Percentiles rank a stretch among this genome's conserved stretches.
phyloP scores from a whole-genome alignment of 2,797 vertebrate genomes.

The Diplodus sargus region DNA sequence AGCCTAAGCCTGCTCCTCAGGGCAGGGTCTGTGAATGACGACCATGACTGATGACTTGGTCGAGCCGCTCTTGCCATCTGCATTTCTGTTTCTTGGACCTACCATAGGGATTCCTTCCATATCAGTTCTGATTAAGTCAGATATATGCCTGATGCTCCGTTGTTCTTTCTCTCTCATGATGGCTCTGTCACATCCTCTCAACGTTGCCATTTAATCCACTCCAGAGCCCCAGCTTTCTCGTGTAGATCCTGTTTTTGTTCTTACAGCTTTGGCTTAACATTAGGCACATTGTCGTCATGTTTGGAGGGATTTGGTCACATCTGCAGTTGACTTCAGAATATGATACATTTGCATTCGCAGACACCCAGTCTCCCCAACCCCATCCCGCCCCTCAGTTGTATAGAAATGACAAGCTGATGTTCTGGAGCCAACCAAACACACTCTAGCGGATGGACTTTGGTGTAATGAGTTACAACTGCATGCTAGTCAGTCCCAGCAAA shows the following conservation, averaged over 20 bases:
- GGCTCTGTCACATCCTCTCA: conserved; percentile 71
- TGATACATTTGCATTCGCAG: conserved; percentile 9
- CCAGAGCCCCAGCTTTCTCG: conserved; percentile 38
- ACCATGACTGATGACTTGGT: conserved; percentile 69
- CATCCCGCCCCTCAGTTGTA: conserved; percentile 32
- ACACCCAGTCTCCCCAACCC: neutral
- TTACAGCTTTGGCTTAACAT: conserved; percentile 46
- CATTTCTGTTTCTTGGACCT: conserved; percentile 57
- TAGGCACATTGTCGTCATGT: conserved; percentile 30
- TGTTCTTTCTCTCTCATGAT: conserved; percentile 60
- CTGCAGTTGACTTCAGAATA: conserved; percentile 30
- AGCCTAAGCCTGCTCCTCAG: conserved; percentile 55
- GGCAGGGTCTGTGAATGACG: conserved; percentile 52
- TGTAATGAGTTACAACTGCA: conserved; percentile 68
- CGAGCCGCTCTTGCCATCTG: conserved; percentile 59
- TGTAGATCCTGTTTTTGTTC: conserved; percentile 46
- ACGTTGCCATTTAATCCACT: conserved; percentile 66
- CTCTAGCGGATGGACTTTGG: conserved; percentile 48
- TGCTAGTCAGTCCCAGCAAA: conserved; percentile 56
- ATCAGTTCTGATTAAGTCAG: conserved; percentile 73
- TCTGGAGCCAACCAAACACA: conserved; percentile 50
- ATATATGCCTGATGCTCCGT: conserved; percentile 59
- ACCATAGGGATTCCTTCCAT: conserved; percentile 59
- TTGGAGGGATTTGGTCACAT: conserved; percentile 46
- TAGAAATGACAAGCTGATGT: conserved; percentile 62